Conservation (phyloP, 2,888 invertebrate species). For the Tetranychus piercei region DNA sequence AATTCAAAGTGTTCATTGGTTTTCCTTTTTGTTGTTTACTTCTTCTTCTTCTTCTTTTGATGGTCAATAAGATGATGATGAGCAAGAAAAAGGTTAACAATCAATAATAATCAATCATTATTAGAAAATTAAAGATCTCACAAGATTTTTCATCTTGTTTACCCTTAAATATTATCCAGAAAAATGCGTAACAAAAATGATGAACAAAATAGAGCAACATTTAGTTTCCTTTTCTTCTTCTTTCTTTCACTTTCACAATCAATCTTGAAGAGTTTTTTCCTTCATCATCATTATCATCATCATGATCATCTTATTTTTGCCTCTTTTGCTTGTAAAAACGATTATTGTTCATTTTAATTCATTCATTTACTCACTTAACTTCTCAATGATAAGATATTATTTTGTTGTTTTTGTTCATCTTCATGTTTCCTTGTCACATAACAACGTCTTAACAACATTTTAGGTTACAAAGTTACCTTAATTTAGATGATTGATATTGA, state of each 20-base stretch:
- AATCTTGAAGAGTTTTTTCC: background rate
- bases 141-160: background rate
- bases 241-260: background rate
- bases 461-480: background rate
- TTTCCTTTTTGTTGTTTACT: too few species aligned
- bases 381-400: background rate
- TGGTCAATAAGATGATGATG: background rate
- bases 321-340: too few species aligned
- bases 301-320: too few species aligned
- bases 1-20: too few species aligned
- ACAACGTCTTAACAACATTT: background rate
- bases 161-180: background rate
- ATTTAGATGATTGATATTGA: slow-evolving; percentile 1
- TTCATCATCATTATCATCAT: background rate
- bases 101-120: slow-evolving; percentile 1
- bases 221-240: background rate
- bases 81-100: background rate
- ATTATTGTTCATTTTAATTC: background rate
- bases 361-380: background rate
- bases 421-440: background rate
- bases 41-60: background rate
- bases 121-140: background rate
- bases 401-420: background rate
- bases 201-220: background rate
- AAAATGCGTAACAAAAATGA: background rate